Conservation (phyloP, 2,797 vertebrate species). For the Chloroceryle amazona region DNA sequence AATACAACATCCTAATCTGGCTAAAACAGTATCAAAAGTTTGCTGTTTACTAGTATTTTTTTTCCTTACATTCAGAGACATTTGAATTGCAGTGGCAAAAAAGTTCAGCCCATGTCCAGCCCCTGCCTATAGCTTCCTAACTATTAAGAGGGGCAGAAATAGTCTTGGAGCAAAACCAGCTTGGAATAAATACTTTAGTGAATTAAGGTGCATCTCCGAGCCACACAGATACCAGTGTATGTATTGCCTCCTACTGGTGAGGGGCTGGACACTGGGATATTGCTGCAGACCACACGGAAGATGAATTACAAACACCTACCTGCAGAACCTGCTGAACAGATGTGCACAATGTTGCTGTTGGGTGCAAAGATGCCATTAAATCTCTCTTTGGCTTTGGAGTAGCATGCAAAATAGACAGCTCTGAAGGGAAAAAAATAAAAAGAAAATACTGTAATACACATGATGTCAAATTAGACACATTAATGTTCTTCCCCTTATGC, state of each 20-base stretch:
- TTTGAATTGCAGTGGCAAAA: neutral
- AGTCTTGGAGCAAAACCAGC: neutral
- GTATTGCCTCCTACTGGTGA: neutral
- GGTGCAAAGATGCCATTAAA: conserved; percentile 94
- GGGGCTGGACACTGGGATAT: neutral
- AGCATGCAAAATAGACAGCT: conserved; percentile 97
- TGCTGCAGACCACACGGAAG: neutral
- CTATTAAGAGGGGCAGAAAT: neutral
- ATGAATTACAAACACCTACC: conserved; percentile 79
- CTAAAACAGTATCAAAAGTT: neutral
- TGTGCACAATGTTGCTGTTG: conserved; percentile 92
- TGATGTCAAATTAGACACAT: neutral
- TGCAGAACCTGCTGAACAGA: conserved; percentile 95
- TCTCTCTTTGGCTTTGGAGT: conserved; percentile 94
- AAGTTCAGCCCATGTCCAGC: neutral
- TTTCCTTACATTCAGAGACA: neutral
- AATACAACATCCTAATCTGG: neutral
- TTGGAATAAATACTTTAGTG: neutral
- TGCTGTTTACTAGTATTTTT: neutral
- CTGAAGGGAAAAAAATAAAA: conserved; percentile 72
- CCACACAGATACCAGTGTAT: neutral
- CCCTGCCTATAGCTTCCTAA: no score
- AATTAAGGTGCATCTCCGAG: neutral
- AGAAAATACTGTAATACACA: neutral
- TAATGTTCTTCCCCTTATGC: neutral